A percentile compares a stretch with the other conserved stretches of the same genome.
Evolutionary conservation across 2,797 vertebrate species (phyloP).

Genomic region (Sciurus vulgaris): DNA sequence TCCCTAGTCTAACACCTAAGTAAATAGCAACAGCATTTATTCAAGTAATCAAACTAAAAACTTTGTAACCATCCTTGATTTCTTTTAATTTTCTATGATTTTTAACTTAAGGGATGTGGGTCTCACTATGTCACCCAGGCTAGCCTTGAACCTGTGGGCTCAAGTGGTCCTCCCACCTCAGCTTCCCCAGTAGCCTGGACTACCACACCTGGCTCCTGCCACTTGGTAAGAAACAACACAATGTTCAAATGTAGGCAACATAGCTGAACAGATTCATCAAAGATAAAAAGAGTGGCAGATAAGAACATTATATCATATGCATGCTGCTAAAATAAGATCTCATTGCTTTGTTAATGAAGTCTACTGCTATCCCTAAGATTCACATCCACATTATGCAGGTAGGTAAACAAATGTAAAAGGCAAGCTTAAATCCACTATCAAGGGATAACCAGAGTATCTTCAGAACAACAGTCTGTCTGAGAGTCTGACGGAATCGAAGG

Average conservation of each 20-base stretch:
- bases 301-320: not conserved
- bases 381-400: not conserved
- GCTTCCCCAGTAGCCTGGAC: not conserved
- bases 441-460: constrained; percentile 21
- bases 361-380: not conserved
- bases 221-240: not conserved
- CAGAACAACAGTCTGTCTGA: not conserved
- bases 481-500: not conserved
- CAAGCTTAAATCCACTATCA: not conserved
- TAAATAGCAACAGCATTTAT: not conserved
- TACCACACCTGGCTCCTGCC: not conserved
- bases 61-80: not conserved
- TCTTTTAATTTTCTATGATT: not conserved
- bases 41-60: constrained; percentile 14
- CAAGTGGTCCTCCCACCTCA: not conserved
- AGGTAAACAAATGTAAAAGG: constrained; percentile 9
- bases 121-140: not conserved
- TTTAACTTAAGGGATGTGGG: not conserved
- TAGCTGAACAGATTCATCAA: not conserved
- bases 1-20: not conserved
- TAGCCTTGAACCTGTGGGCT: too few species aligned
- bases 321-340: constrained; percentile 5
- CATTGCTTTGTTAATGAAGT: constrained; percentile 20
- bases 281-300: not conserved
- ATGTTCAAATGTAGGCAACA: constrained; percentile 4